These are phyloP conservation scores for Antigone vipio DNA, from an alignment of 2,113 vertebrate species.

Conservation along the genomic window DNA sequence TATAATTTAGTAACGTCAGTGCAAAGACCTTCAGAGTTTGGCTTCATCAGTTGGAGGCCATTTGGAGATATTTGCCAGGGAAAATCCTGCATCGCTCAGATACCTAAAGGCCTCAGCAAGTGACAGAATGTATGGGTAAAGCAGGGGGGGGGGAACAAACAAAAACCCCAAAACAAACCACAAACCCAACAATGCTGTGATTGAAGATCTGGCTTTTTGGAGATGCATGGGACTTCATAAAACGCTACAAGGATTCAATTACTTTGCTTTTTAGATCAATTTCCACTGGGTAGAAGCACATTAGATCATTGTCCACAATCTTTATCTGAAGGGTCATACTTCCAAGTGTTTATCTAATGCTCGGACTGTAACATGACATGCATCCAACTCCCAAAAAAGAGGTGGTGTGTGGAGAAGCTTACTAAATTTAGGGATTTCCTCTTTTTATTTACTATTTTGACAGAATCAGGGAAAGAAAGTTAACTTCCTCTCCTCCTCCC, in stretches of 20 bases:
- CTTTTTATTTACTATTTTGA: constrained; percentile 68
- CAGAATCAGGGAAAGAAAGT: constrained; percentile 55
- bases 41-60: background rate
- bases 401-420: background rate
- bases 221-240: background rate
- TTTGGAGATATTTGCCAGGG: background rate
- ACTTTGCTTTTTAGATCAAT: constrained; percentile 5
- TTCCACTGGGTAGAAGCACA: background rate
- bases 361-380: background rate
- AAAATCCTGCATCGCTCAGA: background rate
- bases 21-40: background rate
- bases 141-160: too few relatives aligned
- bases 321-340: background rate
- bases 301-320: constrained; percentile 1
- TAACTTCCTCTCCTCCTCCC: constrained; percentile 46
- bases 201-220: background rate
- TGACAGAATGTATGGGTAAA: background rate
- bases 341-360: background rate
- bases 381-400: background rate
- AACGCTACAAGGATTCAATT: background rate
- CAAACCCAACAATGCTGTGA: background rate
- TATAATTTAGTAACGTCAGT: background rate
- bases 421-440: constrained; percentile 1
- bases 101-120: background rate
- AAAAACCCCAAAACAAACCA: too few relatives aligned